phyloP scores from a whole-genome alignment of 2,113 vertebrate genomes.

The Thryonomys swinderianus region DNA sequence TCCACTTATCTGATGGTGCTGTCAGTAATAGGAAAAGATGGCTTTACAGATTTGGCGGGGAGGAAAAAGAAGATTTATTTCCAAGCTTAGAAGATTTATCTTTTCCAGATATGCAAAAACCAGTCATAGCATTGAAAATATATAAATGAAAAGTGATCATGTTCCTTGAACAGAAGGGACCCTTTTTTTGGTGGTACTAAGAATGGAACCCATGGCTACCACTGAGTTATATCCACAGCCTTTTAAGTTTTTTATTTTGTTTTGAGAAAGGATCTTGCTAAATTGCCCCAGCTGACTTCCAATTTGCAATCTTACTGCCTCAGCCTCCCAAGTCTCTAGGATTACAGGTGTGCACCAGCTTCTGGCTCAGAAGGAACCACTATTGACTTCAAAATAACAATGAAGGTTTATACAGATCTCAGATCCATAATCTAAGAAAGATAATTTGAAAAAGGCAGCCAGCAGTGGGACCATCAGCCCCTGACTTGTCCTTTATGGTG shows the following conservation, averaged over 20 bases:
- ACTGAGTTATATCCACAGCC: not conserved
- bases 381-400: conserved; percentile 60
- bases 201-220: not conserved
- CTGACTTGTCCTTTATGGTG: conserved; percentile 37
- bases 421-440: conserved; percentile 38
- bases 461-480: not conserved
- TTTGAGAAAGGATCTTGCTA: not conserved
- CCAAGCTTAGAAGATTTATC: conserved; percentile 62
- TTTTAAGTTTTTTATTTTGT: not conserved
- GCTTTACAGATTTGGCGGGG: conserved; percentile 47
- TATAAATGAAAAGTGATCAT: conserved; percentile 43
- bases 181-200: not conserved
- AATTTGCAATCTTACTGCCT: not conserved
- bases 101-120: conserved; percentile 69
- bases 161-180: conserved; percentile 55
- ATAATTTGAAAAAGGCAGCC: conserved; percentile 29
- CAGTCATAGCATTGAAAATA: conserved; percentile 59
- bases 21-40: conserved; percentile 61
- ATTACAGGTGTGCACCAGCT: not conserved
- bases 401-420: conserved; percentile 44
- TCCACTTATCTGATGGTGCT: conserved; percentile 40
- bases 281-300: not conserved
- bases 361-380: conserved; percentile 5
- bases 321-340: not conserved
- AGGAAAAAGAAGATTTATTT: conserved; percentile 68